Percentiles rank a stretch among this genome's conserved stretches.
phyloP scores from a whole-genome alignment of 1,140 invertebrate genomes.

The Alviniconcha marisindica region DNA sequence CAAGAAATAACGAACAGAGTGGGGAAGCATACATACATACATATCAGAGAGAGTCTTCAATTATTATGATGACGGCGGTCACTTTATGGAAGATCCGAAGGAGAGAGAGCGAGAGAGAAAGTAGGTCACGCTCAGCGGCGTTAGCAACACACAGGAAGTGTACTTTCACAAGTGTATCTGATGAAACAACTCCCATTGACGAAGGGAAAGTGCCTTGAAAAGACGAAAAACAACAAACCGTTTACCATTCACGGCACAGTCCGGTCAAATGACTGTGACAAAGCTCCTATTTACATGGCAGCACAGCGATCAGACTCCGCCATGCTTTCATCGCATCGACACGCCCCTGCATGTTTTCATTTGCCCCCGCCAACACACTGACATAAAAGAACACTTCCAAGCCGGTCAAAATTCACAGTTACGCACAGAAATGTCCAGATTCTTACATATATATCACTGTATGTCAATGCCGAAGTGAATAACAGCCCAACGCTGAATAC shows the following conservation, averaged over 20 bases:
- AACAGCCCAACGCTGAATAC: not conserved
- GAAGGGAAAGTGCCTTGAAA: not conserved
- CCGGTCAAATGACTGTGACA: not conserved
- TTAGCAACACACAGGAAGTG: slow-evolving; percentile 36
- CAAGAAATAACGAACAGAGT: too few species aligned
- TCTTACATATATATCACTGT: not conserved
- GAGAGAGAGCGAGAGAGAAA: not conserved
- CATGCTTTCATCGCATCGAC: not conserved
- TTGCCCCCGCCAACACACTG: slow-evolving; percentile 36
- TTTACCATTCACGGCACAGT: too few species aligned
- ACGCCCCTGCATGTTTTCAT: slow-evolving; percentile 48
- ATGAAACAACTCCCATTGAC: not conserved
- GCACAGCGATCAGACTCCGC: not conserved
- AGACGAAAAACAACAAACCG: too few species aligned
- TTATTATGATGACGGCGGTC: too few species aligned
- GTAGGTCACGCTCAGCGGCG: slow-evolving; percentile 11
- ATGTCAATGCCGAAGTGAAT: not conserved
- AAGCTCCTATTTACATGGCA: not conserved
- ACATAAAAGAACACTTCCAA: not conserved
- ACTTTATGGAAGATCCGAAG: not conserved
- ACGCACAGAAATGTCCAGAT: not conserved
- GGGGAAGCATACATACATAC: too few species aligned
- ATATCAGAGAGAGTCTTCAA: too few species aligned
- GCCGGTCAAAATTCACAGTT: not conserved
- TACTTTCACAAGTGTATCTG: not conserved